These are phyloP conservation scores for Phymanthus crucifer DNA, from an alignment of 92 coral and sea anemone genomes.

Conservation along the genomic window DNA sequence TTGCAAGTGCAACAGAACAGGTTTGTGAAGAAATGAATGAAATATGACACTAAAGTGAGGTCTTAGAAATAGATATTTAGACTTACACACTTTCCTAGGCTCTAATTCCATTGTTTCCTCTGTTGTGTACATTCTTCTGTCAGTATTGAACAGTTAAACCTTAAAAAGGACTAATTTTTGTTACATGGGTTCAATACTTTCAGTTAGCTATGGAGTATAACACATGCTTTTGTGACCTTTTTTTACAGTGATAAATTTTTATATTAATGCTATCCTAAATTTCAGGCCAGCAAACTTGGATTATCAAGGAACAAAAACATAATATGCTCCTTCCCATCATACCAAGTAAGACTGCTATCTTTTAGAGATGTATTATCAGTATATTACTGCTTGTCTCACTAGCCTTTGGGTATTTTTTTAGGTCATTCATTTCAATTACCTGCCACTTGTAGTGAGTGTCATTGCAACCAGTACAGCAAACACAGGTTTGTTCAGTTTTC, in stretches of 20 bases:
- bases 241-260: too few species aligned
- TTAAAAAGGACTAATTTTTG: too few species aligned
- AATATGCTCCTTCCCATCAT: conserved; percentile 84
- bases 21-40: conserved; percentile 37
- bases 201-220: too few species aligned
- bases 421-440: conserved; percentile 94
- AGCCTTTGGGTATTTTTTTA: conserved; percentile 23
- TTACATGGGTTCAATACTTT: too few species aligned
- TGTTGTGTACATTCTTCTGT: too few species aligned
- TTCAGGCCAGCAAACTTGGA: conserved; percentile 96
- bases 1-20: conserved; percentile 98
- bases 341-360: conserved; percentile 63
- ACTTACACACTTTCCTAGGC: too few species aligned
- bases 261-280: not conserved
- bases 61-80: too few species aligned
- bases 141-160: too few species aligned
- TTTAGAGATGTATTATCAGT: not conserved
- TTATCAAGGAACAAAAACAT: conserved; percentile 91
- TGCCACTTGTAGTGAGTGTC: conserved; percentile 90
- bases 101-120: too few species aligned
- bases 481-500: conserved; percentile 65
- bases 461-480: conserved; percentile 90
- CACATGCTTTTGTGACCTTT: too few species aligned
- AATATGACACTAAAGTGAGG: too few species aligned
- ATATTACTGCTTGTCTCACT: too few species aligned